phyloP scores from a whole-genome alignment of 1,140 invertebrate species.

The Drosophila gunungcola region DNA sequence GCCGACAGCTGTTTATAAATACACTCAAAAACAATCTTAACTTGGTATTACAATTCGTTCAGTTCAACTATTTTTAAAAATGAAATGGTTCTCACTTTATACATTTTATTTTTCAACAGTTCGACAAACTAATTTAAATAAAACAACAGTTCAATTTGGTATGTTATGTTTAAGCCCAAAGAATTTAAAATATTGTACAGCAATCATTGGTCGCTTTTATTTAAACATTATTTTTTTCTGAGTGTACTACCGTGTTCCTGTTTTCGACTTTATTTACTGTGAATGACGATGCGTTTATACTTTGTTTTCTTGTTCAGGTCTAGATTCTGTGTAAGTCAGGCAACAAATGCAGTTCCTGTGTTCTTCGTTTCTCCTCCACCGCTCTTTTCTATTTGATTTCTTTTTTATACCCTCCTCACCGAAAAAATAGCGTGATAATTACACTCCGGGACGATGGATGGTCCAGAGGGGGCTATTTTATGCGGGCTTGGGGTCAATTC shows the following conservation, averaged over 20 bases:
- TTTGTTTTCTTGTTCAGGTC: constrained; percentile 48
- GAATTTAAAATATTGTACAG: too few relatives aligned
- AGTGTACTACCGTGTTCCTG: constrained; percentile 37
- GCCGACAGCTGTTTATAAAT: constrained; percentile 48
- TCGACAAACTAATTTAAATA: too few relatives aligned
- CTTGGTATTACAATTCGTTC: too few relatives aligned
- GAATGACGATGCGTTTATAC: constrained; percentile 64
- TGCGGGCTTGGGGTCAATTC: constrained; percentile 36
- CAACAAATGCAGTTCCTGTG: constrained; percentile 76
- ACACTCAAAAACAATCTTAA: constrained; percentile 4
- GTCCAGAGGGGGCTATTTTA: constrained; percentile 6
- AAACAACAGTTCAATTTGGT: background rate
- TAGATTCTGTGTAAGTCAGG: constrained; percentile 61
- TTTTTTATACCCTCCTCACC: constrained; percentile 32
- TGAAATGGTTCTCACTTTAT: too few relatives aligned
- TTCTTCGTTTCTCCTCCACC: constrained; percentile 51
- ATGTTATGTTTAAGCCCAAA: too few relatives aligned
- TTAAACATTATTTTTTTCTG: background rate
- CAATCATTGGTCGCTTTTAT: too few relatives aligned
- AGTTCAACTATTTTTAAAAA: too few relatives aligned
- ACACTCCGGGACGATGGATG: constrained; percentile 25
- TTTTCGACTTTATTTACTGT: constrained; percentile 58
- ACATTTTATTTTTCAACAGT: too few relatives aligned
- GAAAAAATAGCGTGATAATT: constrained; percentile 65
- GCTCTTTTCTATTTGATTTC: constrained; percentile 48